Evolutionary conservation across 2,113 vertebrate genomes (phyloP).

Genomic region (Periophthalmodon schlosseri): DNA sequence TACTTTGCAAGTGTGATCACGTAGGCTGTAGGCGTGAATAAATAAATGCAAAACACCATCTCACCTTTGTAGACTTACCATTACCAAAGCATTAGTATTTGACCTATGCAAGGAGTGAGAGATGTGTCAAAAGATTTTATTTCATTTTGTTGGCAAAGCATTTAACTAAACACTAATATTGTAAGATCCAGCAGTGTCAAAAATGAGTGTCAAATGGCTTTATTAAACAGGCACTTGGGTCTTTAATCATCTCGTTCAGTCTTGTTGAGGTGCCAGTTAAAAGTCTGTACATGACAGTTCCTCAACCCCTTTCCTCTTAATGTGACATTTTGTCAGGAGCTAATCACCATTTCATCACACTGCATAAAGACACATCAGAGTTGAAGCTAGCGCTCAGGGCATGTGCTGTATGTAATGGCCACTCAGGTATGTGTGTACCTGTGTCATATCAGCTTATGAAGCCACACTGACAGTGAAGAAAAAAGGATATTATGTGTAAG

Average conservation of each 20-base stretch:
- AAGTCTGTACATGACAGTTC: neutral
- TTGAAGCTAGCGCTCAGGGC: slow-evolving; percentile 17
- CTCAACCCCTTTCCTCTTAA: neutral
- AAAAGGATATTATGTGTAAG: slow-evolving; percentile 13
- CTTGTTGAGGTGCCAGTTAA: neutral
- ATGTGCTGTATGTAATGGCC: slow-evolving; percentile 48
- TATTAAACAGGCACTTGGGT: neutral
- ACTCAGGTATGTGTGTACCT: slow-evolving; percentile 38
- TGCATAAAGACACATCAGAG: slow-evolving; percentile 17
- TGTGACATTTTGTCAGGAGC: slow-evolving; percentile 25
- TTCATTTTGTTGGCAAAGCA: neutral
- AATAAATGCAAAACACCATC: neutral
- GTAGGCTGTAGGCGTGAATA: neutral
- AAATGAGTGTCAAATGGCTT: neutral
- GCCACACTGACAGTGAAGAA: slow-evolving; percentile 54
- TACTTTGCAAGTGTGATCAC: neutral
- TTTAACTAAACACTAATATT: neutral
- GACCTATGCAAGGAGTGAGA: neutral
- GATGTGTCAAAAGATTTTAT: neutral
- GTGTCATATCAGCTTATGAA: slow-evolving; percentile 55
- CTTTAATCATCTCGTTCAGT: neutral
- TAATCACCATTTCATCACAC: slow-evolving; percentile 55
- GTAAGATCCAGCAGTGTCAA: neutral
- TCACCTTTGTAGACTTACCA: neutral
- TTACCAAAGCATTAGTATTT: neutral